Percentiles rank a stretch among this genome's conserved stretches.
Conservation (phyloP, 2,888 invertebrate species). For the Cephus rjabovi region DNA sequence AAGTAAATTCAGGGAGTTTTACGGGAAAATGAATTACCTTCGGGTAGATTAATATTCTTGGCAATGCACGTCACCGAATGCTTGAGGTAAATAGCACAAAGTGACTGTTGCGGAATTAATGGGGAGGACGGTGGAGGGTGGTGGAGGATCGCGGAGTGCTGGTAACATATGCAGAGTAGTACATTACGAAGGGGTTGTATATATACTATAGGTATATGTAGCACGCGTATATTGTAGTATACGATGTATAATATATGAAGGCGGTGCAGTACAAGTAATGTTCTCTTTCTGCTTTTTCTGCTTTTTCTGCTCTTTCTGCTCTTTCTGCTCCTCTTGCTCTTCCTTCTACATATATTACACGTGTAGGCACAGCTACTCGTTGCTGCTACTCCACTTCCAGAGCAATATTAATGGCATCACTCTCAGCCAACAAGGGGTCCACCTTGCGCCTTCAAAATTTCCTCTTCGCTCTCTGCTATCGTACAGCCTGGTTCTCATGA, state of each 20-base stretch:
- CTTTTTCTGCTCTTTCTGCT: too few relatives aligned
- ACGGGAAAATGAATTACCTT: neutral
- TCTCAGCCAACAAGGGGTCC: neutral
- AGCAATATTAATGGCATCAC: neutral
- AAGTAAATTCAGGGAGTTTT: too few relatives aligned
- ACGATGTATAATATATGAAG: slow-evolving; percentile 3
- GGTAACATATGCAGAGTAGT: slow-evolving; percentile 31
- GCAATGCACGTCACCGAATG: neutral
- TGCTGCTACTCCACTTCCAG: neutral
- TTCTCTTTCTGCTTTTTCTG: neutral
- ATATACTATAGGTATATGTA: neutral
- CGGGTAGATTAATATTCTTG: neutral
- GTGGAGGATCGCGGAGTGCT: neutral
- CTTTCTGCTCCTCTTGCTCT: neutral
- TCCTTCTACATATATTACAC: neutral
- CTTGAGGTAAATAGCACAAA: neutral
- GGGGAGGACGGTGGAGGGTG: neutral
- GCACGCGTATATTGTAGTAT: neutral
- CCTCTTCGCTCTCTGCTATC: neutral
- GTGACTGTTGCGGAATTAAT: neutral
- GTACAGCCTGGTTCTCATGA: neutral
- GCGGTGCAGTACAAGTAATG: neutral
- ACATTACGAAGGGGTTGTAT: slow-evolving; percentile 30
- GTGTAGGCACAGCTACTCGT: neutral
- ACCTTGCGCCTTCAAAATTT: neutral